A percentile compares a stretch with the other conserved stretches of the same genome.
Conservation (phyloP, 2,797 vertebrate species). For the Neopelma chrysocephalum region DNA sequence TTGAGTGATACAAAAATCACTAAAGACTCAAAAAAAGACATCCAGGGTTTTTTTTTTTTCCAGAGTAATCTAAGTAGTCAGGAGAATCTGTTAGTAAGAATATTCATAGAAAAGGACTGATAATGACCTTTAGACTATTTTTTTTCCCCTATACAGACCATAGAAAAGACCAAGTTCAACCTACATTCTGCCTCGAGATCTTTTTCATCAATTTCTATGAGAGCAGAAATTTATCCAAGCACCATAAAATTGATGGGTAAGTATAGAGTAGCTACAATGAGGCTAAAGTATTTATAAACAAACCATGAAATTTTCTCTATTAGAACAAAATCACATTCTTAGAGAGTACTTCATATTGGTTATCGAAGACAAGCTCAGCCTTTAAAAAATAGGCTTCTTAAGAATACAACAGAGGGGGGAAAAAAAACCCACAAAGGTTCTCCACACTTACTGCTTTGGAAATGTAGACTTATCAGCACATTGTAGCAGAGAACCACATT, state of each 20-base stretch:
- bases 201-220: neutral
- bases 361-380: neutral
- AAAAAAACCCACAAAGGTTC: neutral
- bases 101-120: neutral
- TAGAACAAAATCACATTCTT: neutral
- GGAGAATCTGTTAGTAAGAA: neutral
- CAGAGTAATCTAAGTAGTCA: neutral
- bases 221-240: neutral
- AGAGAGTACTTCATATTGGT: neutral
- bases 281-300: neutral
- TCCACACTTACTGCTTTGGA: neutral
- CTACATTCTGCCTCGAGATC: neutral
- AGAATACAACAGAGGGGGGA: accelerated
- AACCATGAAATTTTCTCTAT: neutral
- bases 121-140: neutral
- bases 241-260: neutral
- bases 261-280: neutral
- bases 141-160: neutral
- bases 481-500: accelerated
- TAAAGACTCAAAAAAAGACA: slow-evolving; percentile 32
- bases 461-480: neutral
- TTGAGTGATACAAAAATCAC: slow-evolving; percentile 1
- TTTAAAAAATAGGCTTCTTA: neutral
- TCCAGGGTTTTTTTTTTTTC: neutral
- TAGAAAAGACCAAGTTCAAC: neutral